Base-by-base conservation (phyloP, 2,797 vertebrate genomes). In the Halcyon leucocephala region DNA sequence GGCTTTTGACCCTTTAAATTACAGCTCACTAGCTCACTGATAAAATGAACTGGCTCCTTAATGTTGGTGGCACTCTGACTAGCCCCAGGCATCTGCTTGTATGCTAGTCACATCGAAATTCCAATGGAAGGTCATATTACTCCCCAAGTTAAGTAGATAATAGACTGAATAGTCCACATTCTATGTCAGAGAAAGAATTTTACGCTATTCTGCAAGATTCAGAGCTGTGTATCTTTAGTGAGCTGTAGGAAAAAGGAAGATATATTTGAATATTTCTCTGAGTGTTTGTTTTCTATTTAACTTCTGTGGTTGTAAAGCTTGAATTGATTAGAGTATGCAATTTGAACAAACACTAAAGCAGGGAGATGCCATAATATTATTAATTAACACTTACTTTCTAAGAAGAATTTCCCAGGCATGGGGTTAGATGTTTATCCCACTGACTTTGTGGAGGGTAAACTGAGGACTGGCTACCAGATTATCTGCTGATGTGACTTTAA, bases 1-100 rank as follows among this genome's bases (percentile, higher is more conserved):
- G 85, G 91, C 81, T 95, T 96, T 94, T 95, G 92, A 96, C 95
- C 95, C 89, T 94, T 96, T 92, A 95, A 96, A 93, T 96, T 96
- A 95, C 61, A 82, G 64, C 89, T 95, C 49, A 73, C 54, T 83
- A 54, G 19, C 61, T 82, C 48, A 18, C 28, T 85, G 52, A 74
- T 91, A 5, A 54, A 69, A 7, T 71, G 83, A 95, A 21, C 31
- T 0, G 7, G 64, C 86, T 89, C 41, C 70, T 82, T 72, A 73
- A 72, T 42, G 21, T 8, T 62, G 67, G 42, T 48, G 26, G 14
- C 25, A 10, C 71, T 73, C 33, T 62, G 70, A 39, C 44, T 85
- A 35, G 14, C 61, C 37, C 15, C 49, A 13, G 28, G 58, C 62
- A 81, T 41, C 54, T 86, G 21, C 58, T 64, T 54, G 21, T 52